Evolutionary conservation across 1,140 invertebrate genomes (phyloP).

Genomic region (Drosophila gunungcola): DNA sequence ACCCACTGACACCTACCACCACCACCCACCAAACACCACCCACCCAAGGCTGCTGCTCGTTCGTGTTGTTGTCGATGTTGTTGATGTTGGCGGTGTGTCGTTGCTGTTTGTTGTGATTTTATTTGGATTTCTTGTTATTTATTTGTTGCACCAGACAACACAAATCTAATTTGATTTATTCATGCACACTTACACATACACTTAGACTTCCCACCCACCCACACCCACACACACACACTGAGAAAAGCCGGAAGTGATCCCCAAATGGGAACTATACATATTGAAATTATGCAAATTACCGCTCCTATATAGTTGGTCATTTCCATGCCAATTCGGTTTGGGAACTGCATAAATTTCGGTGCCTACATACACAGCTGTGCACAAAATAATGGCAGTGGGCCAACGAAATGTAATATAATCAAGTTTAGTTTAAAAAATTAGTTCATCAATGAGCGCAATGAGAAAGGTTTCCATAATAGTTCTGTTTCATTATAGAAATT

Average conservation of each 20-base stretch:
- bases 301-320: conserved; percentile 7
- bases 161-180: conserved; percentile 81
- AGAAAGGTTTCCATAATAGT: too few species aligned
- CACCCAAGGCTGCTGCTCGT: conserved; percentile 14
- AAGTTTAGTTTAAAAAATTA: too few species aligned
- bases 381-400: background rate
- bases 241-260: conserved; percentile 22
- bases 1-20: conserved; percentile 1
- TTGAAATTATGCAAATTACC: conserved; percentile 71
- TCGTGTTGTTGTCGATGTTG: conserved; percentile 21
- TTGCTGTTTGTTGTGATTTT: conserved; percentile 68
- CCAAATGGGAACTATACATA: conserved; percentile 52
- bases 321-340: conserved; percentile 24
- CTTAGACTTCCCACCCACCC: background rate
- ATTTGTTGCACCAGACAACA: conserved; percentile 78
- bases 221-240: conserved; percentile 4
- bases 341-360: conserved; percentile 8
- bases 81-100: conserved; percentile 37
- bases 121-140: conserved; percentile 79
- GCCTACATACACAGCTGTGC: background rate
- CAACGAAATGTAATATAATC: too few species aligned
- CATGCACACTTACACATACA: conserved; percentile 35
- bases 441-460: too few species aligned
- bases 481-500: too few species aligned
- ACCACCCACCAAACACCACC: conserved; percentile 6